Evolutionary conservation across 2,888 invertebrate genomes (phyloP).

Genomic region (Pterobdella sp.): DNA sequence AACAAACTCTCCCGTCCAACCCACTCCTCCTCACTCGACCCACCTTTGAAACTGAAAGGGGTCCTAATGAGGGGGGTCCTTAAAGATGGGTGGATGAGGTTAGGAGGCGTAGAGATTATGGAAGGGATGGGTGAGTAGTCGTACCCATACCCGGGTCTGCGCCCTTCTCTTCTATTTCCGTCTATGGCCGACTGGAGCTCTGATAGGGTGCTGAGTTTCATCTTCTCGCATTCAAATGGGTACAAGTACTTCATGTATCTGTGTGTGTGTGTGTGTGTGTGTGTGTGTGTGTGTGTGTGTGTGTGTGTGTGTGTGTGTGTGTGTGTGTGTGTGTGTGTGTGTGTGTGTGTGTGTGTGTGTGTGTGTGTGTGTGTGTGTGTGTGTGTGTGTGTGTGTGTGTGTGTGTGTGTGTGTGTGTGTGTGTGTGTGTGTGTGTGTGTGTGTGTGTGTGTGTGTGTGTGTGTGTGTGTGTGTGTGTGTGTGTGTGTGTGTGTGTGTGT

Average conservation of each 20-base stretch:
- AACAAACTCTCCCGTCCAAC: background rate
- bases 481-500: slow-evolving; percentile 19
- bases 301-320: slow-evolving; percentile 27
- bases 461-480: slow-evolving; percentile 16
- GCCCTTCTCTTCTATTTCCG: slow-evolving; percentile 90
- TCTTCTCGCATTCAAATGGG: slow-evolving; percentile 94
- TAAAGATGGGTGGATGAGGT: slow-evolving; percentile 32
- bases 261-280: slow-evolving; percentile 27
- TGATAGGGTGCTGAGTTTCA: slow-evolving; percentile 77
- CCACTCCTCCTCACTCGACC: background rate
- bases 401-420: slow-evolving; percentile 16
- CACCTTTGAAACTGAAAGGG: slow-evolving; percentile 14
- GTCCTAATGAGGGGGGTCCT: slow-evolving; percentile 15
- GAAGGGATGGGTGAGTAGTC: slow-evolving; percentile 49
- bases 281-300: slow-evolving; percentile 29
- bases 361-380: slow-evolving; percentile 16
- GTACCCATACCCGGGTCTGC: slow-evolving; percentile 77
- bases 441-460: slow-evolving; percentile 13
- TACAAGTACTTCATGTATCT: slow-evolving; percentile 66
- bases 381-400: slow-evolving; percentile 16
- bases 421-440: slow-evolving; percentile 15
- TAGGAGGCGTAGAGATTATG: slow-evolving; percentile 43
- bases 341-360: slow-evolving; percentile 15
- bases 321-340: slow-evolving; percentile 15
- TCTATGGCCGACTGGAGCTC: slow-evolving; percentile 96